phyloP scores from a whole-genome alignment of 2,888 invertebrate genomes.

The Leptopilina syphax region DNA sequence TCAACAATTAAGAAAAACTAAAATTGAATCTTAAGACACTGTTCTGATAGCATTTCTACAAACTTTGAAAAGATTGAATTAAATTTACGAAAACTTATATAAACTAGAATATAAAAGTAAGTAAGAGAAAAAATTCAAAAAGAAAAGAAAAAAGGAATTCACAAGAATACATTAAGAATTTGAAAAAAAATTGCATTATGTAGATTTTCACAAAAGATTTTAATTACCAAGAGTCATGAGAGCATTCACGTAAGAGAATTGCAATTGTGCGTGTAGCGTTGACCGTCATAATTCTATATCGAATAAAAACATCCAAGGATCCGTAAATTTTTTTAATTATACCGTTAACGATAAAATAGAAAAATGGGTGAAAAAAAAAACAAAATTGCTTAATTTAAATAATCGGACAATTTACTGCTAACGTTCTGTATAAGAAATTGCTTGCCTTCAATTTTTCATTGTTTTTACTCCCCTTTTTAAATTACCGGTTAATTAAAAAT shows the following conservation, averaged over 20 bases:
- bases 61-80: neutral
- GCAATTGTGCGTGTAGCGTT: conserved; percentile 1
- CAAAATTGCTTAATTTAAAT: neutral
- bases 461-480: no score
- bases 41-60: neutral
- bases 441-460: no score
- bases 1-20: neutral
- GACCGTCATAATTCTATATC: conserved; percentile 8
- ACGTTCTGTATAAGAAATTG: no score
- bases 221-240: conserved; percentile 20
- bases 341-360: neutral
- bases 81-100: neutral
- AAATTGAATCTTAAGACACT: neutral
- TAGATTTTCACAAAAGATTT: neutral
- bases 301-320: conserved; percentile 2
- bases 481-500: neutral
- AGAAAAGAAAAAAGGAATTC: neutral
- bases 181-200: neutral
- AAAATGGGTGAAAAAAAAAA: neutral
- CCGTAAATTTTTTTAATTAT: conserved; percentile 2
- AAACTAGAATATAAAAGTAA: neutral
- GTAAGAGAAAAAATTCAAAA: neutral
- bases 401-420: no score
- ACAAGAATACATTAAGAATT: neutral
- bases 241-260: conserved; percentile 13